Evolutionary conservation across 1,140 invertebrate species (phyloP).

Genomic region (Psix sp.): DNA sequence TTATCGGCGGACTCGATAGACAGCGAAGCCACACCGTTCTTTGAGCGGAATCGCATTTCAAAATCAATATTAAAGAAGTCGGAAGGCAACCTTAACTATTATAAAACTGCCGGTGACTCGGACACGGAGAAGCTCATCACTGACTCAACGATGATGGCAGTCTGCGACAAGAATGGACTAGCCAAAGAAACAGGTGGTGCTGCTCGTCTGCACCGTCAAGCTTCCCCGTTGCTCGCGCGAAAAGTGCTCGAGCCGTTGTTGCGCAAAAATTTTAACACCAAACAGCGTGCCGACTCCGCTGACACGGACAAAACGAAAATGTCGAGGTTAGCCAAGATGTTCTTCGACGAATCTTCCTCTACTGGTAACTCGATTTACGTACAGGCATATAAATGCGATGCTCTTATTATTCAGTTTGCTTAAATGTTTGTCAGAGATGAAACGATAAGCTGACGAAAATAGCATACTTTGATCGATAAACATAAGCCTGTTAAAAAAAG

Average conservation of each 20-base stretch:
- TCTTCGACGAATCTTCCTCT: slow-evolving; percentile 61
- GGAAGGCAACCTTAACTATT: slow-evolving; percentile 78
- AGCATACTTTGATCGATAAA: too few relatives aligned
- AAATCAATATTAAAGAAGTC: slow-evolving; percentile 89
- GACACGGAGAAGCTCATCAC: slow-evolving; percentile 88
- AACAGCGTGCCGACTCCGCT: slow-evolving; percentile 59
- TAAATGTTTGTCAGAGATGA: too few relatives aligned
- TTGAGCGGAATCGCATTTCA: slow-evolving; percentile 81
- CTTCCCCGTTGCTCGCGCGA: slow-evolving; percentile 69
- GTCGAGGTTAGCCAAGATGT: slow-evolving; percentile 59
- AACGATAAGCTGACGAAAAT: too few relatives aligned
- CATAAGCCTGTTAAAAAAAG: too few relatives aligned
- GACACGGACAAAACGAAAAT: slow-evolving; percentile 50
- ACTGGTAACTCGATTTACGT: slow-evolving; percentile 59
- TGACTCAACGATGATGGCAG: slow-evolving; percentile 78
- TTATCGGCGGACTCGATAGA: slow-evolving; percentile 85
- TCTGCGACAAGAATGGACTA: slow-evolving; percentile 74
- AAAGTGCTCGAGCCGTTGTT: slow-evolving; percentile 73
- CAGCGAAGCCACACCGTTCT: slow-evolving; percentile 79
- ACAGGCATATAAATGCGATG: background rate
- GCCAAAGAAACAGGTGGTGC: slow-evolving; percentile 23
- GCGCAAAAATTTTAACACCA: slow-evolving; percentile 73
- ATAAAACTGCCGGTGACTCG: slow-evolving; percentile 78
- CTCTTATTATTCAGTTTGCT: too few relatives aligned
- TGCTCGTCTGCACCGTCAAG: slow-evolving; percentile 56